phyloP scores from a whole-genome alignment of 2,888 invertebrate genomes.

The Dendrolimus houi region DNA sequence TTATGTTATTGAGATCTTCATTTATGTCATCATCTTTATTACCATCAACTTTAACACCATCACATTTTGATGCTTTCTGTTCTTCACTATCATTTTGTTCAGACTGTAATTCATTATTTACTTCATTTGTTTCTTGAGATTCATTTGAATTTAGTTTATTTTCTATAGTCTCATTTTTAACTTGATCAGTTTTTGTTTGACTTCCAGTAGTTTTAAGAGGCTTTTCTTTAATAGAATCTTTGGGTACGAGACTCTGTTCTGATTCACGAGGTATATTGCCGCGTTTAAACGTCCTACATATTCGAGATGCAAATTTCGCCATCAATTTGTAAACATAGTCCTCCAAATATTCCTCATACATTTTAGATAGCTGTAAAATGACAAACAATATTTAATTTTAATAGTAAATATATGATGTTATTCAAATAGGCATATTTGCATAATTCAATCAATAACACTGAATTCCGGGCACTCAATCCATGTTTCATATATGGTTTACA shows the following conservation, averaged over 20 bases:
- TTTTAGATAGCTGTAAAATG: constrained; percentile 78
- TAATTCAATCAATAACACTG: not conserved
- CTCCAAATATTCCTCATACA: constrained; percentile 86
- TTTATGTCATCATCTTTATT: constrained; percentile 19
- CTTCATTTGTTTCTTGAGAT: not conserved
- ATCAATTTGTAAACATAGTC: constrained; percentile 72
- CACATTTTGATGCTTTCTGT: constrained; percentile 12
- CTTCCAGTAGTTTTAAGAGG: not conserved
- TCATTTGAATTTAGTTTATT: not conserved
- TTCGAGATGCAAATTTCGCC: constrained; percentile 48
- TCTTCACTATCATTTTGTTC: constrained; percentile 12
- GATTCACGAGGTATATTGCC: constrained; percentile 16
- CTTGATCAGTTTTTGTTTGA: not conserved
- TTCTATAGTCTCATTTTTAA: not conserved
- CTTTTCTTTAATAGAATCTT: not conserved
- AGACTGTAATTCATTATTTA: not conserved
- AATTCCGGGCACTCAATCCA: not conserved
- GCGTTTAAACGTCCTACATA: constrained; percentile 37
- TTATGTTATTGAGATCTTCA: constrained; percentile 68
- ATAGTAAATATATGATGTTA: not conserved
- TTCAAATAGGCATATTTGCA: not conserved
- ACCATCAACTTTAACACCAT: constrained; percentile 3
- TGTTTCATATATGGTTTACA: too few species aligned
- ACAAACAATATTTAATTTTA: not conserved
- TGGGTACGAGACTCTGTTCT: constrained; percentile 3